These are phyloP conservation scores for Odocoileus hemionus DNA, from an alignment of 2,113 vertebrate genomes.

Conservation along the genomic window DNA sequence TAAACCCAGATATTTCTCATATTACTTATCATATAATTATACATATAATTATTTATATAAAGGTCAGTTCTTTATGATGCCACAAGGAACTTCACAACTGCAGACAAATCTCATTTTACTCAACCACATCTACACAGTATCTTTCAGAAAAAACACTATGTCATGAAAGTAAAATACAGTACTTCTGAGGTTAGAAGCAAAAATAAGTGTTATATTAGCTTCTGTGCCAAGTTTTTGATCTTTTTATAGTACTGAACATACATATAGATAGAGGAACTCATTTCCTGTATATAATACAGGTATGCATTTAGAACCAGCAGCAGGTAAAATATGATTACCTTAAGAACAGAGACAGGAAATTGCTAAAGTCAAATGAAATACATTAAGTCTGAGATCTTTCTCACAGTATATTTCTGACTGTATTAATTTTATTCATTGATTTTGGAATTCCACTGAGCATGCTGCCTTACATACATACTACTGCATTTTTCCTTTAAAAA, in stretches of 20 bases:
- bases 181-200: not conserved
- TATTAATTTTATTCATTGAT: not conserved
- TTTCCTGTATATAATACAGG: not conserved
- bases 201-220: not conserved
- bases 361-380: not conserved
- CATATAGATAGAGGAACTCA: not conserved
- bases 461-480: not conserved
- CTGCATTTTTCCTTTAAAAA: not conserved
- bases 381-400: not conserved
- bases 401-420: not conserved
- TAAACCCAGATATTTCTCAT: not conserved
- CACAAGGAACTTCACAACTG: not conserved
- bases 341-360: not conserved
- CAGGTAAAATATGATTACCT: not conserved
- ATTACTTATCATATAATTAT: not conserved
- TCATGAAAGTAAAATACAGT: not conserved
- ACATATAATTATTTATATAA: not conserved
- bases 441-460: not conserved
- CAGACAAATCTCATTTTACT: not conserved
- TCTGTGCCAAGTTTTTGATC: not conserved
- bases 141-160: not conserved
- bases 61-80: constrained; percentile 2
- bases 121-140: not conserved
- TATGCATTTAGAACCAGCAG: not conserved
- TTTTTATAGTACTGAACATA: not conserved